Evolutionary conservation across 2,888 invertebrate genomes (phyloP).

Genomic region (Glaucopsyche alexis): DNA sequence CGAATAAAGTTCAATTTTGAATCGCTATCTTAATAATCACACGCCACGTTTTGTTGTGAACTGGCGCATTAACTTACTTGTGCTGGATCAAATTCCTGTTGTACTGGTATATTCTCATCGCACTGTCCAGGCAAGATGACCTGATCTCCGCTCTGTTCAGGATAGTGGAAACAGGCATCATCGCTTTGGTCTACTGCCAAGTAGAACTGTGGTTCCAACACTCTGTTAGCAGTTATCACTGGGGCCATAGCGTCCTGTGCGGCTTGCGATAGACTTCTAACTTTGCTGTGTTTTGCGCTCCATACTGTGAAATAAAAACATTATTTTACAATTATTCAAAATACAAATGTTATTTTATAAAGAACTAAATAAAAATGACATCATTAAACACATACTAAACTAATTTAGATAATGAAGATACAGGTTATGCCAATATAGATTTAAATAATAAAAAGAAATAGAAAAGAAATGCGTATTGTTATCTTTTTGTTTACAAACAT

Average conservation of each 20-base stretch:
- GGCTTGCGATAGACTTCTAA: conserved; percentile 45
- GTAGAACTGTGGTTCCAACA: conserved; percentile 54
- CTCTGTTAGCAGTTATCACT: conserved; percentile 46
- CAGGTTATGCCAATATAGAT: too few relatives aligned
- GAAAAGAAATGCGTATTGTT: too few relatives aligned
- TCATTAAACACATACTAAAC: too few relatives aligned
- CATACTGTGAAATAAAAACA: conserved; percentile 53
- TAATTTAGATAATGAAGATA: too few relatives aligned
- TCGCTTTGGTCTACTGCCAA: conserved; percentile 52
- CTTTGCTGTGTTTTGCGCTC: conserved; percentile 66
- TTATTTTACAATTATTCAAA: too few relatives aligned
- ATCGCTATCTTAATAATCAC: too few relatives aligned
- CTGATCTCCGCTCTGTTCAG: conserved; percentile 46
- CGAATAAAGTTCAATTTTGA: too few relatives aligned
- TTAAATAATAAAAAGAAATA: too few relatives aligned
- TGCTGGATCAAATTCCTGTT: conserved; percentile 50
- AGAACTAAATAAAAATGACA: too few relatives aligned
- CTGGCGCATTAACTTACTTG: conserved; percentile 43
- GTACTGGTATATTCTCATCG: conserved; percentile 53
- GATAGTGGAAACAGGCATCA: conserved; percentile 65
- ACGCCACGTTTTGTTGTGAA: too few relatives aligned
- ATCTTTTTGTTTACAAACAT: too few relatives aligned
- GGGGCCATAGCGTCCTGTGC: conserved; percentile 48
- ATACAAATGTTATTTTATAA: too few relatives aligned
- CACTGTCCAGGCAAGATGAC: conserved; percentile 67